phyloP scores from a whole-genome alignment of 1,140 invertebrate species.

The Batillaria attramentaria region DNA sequence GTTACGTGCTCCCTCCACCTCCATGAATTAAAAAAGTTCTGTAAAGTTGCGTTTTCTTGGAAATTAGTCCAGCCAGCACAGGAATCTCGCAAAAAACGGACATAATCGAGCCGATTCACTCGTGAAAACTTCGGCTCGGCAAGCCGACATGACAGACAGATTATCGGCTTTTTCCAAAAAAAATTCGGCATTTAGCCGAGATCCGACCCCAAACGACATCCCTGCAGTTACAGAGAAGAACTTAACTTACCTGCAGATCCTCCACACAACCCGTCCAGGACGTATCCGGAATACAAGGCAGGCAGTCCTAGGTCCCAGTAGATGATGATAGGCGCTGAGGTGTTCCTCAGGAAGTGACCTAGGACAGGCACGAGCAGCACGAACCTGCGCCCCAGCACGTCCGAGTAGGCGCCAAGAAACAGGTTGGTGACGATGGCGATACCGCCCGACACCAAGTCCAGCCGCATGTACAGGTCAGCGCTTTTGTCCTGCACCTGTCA shows the following conservation, averaged over 20 bases:
- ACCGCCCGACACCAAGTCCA: background rate
- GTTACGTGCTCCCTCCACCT: too few relatives aligned
- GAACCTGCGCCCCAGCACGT: conserved; percentile 9
- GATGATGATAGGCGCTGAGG: background rate
- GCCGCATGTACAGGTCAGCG: conserved; percentile 13
- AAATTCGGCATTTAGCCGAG: too few relatives aligned
- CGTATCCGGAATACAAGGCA: conserved; percentile 7
- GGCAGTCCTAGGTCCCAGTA: conserved; percentile 13
- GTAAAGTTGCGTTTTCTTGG: too few relatives aligned
- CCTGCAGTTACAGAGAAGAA: background rate
- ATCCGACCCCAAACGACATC: too few relatives aligned
- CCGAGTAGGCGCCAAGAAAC: conserved; percentile 8
- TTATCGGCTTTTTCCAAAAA: too few relatives aligned
- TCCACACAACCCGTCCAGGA: too few relatives aligned
- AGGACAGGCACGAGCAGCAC: conserved; percentile 8
- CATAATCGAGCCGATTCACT: too few relatives aligned
- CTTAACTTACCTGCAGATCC: conserved; percentile 24
- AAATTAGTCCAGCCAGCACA: too few relatives aligned
- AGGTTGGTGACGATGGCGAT: conserved; percentile 1
- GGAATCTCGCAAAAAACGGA: too few relatives aligned
- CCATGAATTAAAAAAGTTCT: too few relatives aligned
- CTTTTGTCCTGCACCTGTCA: conserved; percentile 23
- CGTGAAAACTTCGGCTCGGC: too few relatives aligned
- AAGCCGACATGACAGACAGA: too few relatives aligned
- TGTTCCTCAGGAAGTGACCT: background rate